Evolutionary conservation across 2,888 invertebrate genomes (phyloP), one percentile per base, ranked within the genome.

Genomic region (Agriopis leucophaearia): DNA sequence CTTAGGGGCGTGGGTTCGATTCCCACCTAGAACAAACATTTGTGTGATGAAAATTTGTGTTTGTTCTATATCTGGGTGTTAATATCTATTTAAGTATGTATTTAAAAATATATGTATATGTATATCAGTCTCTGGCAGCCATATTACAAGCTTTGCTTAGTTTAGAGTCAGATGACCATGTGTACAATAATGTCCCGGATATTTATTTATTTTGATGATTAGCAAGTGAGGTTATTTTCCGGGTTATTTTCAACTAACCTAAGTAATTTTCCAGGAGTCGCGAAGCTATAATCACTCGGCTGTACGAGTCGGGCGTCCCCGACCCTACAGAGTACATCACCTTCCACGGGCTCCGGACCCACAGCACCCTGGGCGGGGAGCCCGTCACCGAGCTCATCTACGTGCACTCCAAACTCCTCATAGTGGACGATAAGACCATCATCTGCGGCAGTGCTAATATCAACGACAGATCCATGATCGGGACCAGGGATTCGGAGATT

Each of bases 391-490:
- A 99, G 88, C 94, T 99, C 9, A 96, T 99, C 65, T 99, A 99
- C 89, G 99, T 99, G 13, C 99, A 99, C 91, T 99, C 99, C 66
- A 99, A 99, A 91, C 91, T 99, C 66, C 95, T 99, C 90, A 98
- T 99, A 70, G 97, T 97, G 0, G 99, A 99, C 85, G 99, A 99
- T 87, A 96, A 96, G 75, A 95, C 96, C 3, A 96, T 98, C 0
- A 98, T 99, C 72, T 99, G 99, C 80, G 99, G 99, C 16, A 99
- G 99, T 7, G 99, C 99, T 0, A 99, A 99, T 84, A 99, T 99
- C 78, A 99, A 99, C 84, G 99, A 99, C 86, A 94, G 99, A 60
- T 99, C 99, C 64, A 95, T 99, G 95, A 94, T 98, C 62, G 99
- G 99, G 0, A 97, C 96, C 70, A 95, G 99, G 74, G 99, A 99